phyloP scores from a whole-genome alignment of 2,797 vertebrate species.

The Cetoscarus ocellatus region DNA sequence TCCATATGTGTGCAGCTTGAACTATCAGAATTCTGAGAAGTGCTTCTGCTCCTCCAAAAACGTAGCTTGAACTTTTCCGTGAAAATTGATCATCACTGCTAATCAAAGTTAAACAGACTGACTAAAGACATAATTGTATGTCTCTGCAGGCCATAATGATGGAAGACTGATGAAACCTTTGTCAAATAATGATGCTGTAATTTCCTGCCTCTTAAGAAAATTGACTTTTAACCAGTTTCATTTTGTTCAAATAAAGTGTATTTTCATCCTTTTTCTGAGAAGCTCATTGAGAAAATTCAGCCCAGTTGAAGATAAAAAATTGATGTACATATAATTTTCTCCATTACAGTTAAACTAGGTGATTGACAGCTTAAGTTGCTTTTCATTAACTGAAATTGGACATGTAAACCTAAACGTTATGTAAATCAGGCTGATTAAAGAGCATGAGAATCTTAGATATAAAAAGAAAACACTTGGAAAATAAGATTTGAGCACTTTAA shows the following conservation, averaged over 20 bases:
- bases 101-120: slow-evolving; percentile 17
- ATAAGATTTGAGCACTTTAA: slow-evolving; percentile 82
- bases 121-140: slow-evolving; percentile 14
- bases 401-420: slow-evolving; percentile 17
- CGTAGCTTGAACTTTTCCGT: slow-evolving; percentile 17
- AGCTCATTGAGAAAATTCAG: slow-evolving; percentile 5
- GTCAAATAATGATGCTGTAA: slow-evolving; percentile 11
- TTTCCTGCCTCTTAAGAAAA: neutral
- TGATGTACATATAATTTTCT: neutral
- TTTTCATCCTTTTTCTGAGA: neutral
- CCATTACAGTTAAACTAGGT: neutral
- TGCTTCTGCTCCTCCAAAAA: slow-evolving; percentile 8
- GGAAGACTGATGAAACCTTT: slow-evolving; percentile 25
- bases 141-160: slow-evolving; percentile 25
- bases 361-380: slow-evolving; percentile 13
- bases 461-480: slow-evolving; percentile 48
- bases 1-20: neutral
- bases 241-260: slow-evolving; percentile 10
- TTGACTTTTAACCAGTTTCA: neutral
- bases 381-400: slow-evolving; percentile 9
- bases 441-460: slow-evolving; percentile 34
- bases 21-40: neutral
- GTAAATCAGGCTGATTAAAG: slow-evolving; percentile 19
- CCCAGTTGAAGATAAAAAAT: neutral
- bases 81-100: slow-evolving; percentile 9